Percentiles rank a stretch among this genome's conserved stretches.
These are phyloP conservation scores for Callimorpha dominula DNA, from an alignment of 2,888 invertebrate species.

Conservation along the genomic window DNA sequence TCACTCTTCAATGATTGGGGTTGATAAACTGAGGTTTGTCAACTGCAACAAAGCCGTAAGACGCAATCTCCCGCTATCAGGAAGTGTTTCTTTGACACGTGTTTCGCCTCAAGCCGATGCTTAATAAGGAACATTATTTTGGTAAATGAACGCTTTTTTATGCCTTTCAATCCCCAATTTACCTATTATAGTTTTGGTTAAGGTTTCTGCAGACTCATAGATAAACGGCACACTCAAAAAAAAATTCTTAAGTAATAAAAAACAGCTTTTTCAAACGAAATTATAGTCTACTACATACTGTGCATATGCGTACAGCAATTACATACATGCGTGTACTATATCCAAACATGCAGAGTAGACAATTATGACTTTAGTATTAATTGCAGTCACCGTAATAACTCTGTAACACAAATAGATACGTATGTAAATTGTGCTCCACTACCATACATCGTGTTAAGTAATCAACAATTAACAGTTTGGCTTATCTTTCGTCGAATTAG, in stretches of 20 bases:
- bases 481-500: neutral
- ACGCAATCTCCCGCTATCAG: no score
- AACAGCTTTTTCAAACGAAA: neutral
- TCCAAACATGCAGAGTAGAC: neutral
- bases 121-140: no score
- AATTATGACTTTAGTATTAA: constrained; percentile 13
- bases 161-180: no score
- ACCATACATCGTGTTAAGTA: constrained; percentile 4
- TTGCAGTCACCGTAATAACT: constrained; percentile 1
- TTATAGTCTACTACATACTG: neutral
- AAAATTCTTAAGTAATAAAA: neutral
- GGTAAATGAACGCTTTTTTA: no score
- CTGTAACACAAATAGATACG: constrained; percentile 12
- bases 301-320: neutral
- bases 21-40: neutral
- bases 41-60: no score
- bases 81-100: no score
- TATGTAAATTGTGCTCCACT: constrained; percentile 18
- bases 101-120: no score
- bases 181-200: no score
- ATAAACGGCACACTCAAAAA: no score
- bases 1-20: no score
- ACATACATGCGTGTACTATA: neutral
- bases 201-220: no score
- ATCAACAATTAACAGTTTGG: neutral